Percentiles rank a stretch among this genome's conserved stretches.
Conservation (phyloP, 2,113 vertebrate species). For the Sphaerodactylus townsendi region DNA sequence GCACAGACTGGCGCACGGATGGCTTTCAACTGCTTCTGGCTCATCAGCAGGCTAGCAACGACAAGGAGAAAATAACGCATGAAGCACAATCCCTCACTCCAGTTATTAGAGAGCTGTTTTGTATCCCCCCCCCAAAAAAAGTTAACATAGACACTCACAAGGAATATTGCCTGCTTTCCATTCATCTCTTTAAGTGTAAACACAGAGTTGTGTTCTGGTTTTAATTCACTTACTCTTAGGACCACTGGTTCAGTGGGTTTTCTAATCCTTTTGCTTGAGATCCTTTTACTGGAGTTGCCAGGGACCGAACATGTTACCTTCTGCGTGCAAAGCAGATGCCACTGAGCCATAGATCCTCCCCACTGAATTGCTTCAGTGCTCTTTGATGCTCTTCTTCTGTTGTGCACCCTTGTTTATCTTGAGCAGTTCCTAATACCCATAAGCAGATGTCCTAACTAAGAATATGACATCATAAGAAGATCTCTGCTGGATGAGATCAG, state of each 20-base stretch:
- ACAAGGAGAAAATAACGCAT: background rate
- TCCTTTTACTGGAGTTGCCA: too few species aligned
- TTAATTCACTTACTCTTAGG: too few species aligned
- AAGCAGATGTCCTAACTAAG: background rate
- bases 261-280: too few species aligned
- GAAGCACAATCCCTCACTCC: background rate
- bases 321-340: too few species aligned
- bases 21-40: slow-evolving; percentile 7
- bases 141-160: background rate
- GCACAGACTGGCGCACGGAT: background rate
- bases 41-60: background rate
- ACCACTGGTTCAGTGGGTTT: background rate
- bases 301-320: too few species aligned
- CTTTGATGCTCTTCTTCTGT: background rate
- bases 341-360: too few species aligned
- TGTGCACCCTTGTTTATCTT: background rate
- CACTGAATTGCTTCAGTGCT: too few species aligned
- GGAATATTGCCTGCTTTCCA: background rate
- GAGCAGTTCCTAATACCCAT: background rate
- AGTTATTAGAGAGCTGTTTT: background rate
- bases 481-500: too few species aligned
- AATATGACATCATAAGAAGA: too few species aligned
- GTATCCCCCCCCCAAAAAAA: background rate
- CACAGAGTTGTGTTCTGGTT: background rate
- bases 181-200: background rate